Evolutionary conservation across 2,888 invertebrate genomes (phyloP).

Genomic region (Miltochrista miniata): DNA sequence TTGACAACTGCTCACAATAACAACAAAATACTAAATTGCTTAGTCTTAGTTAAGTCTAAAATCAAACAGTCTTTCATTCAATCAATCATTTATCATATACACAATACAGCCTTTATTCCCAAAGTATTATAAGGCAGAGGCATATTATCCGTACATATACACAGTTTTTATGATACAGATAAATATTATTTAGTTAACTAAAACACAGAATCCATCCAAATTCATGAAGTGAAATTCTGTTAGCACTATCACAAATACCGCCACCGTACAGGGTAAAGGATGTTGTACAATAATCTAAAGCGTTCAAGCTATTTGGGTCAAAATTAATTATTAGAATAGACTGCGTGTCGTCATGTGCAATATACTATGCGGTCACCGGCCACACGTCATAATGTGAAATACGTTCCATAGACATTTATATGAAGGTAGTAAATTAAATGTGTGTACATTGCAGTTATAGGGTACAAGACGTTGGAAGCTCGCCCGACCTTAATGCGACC

Average conservation of each 20-base stretch:
- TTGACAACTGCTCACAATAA: too few relatives aligned
- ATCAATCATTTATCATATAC: too few relatives aligned
- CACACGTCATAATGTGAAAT: conserved; percentile 53
- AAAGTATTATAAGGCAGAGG: too few relatives aligned
- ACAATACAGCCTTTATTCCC: too few relatives aligned
- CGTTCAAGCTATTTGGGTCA: conserved; percentile 41
- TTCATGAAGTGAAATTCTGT: conserved; percentile 11
- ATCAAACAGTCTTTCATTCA: too few relatives aligned
- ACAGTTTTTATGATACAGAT: not conserved
- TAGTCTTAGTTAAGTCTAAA: too few relatives aligned
- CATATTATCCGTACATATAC: too few relatives aligned
- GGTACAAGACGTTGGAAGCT: conserved; percentile 76
- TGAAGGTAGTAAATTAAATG: conserved; percentile 69
- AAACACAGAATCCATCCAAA: not conserved
- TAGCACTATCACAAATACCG: conserved; percentile 9
- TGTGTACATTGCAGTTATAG: conserved; percentile 46
- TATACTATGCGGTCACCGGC: conserved; percentile 50
- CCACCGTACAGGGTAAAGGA: conserved; percentile 20
- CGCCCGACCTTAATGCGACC: conserved; percentile 66
- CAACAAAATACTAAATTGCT: too few relatives aligned
- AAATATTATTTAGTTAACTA: not conserved
- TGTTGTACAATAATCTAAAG: conserved; percentile 41
- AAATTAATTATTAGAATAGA: conserved; percentile 59
- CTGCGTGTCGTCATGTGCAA: conserved; percentile 49
- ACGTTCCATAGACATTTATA: conserved; percentile 57